Evolutionary conservation across 2,888 invertebrate species (phyloP), one percentile per base, ranked within the genome.

Genomic region (Tiliacea citrago): DNA sequence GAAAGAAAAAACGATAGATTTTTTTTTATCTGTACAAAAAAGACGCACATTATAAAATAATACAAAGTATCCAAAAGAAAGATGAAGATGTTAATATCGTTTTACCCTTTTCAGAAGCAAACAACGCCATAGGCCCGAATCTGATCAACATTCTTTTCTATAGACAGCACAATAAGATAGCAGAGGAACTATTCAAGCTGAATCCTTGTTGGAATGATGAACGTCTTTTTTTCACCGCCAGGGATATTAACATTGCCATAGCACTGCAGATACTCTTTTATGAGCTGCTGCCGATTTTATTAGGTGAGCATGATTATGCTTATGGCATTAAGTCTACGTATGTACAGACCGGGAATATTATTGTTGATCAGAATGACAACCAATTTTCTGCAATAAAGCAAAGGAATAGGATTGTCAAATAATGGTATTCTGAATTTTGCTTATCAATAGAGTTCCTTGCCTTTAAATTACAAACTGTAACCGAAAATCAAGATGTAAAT

Each of bases 121-220:
- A 84, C 45, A 71, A 57, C 5, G 29, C 39, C 0, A 0, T 85
- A 0, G 78, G 78, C 6, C 12, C 80, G 7, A 67, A 57, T 39
- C 4, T 80, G 0, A 51, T 78, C 0, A 57, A 29, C 18, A 72
- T 75, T 9, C 60, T 76, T 9, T 73, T 73, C 35, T 78, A 71
- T 53, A 77, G 85, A 63, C 61, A 74, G 4, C 86, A 86, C 51
- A 85, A 86, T 29, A 63, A 62, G n/a, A 66, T 85, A 29, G 84
- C 85, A 0, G 51, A 58, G 10, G 55, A 75, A 21, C 67, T 86
- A 12, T 21, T 16, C 0, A 42, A 42, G n/a, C 13, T 84, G 12
- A 85, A 86, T 65, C 84, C 85, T 10, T 63, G 68, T 55, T 85
- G 86, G 85, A 51, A n/a, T n/a, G 86, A 86, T 49, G 77, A 85